Conservation (phyloP, 2,113 vertebrate genomes). For the Vulpes lagopus region DNA sequence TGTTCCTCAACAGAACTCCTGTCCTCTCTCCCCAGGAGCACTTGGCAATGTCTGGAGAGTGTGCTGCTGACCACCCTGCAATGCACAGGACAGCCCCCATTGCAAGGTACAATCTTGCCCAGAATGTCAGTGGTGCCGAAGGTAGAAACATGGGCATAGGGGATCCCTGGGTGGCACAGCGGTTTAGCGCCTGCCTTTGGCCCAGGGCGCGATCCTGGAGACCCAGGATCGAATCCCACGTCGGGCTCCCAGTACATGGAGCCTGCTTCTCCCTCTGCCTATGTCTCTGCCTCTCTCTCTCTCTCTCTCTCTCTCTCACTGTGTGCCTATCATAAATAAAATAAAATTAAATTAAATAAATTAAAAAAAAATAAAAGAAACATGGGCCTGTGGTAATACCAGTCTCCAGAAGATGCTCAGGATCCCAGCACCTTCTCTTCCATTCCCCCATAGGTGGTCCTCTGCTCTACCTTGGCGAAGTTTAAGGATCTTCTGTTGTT, state of each 20-base stretch:
- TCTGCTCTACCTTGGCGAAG: background rate
- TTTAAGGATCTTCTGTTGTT: background rate
- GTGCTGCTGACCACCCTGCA: background rate
- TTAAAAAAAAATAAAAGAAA: background rate
- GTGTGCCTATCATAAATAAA: too few species aligned
- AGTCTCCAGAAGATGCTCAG: background rate
- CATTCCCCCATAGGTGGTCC: background rate
- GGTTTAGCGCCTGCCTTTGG: too few species aligned
- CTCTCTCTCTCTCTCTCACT: too few species aligned
- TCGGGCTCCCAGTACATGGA: too few species aligned
- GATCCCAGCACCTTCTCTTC: background rate
- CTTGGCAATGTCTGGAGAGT: background rate
- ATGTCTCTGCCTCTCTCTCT: too few species aligned
- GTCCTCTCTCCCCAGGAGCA: background rate
- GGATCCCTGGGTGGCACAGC: too few species aligned
- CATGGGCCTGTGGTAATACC: too few species aligned
- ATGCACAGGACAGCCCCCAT: background rate
- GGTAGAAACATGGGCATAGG: background rate
- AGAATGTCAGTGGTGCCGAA: background rate
- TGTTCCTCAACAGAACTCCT: background rate
- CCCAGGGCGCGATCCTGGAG: too few species aligned
- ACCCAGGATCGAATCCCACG: too few species aligned
- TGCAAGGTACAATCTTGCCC: background rate
- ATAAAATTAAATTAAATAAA: too few species aligned
- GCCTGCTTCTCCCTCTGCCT: too few species aligned